Evolutionary conservation across 2,797 vertebrate genomes (phyloP).

Genomic region (Enteromius unitaeniatus): DNA sequence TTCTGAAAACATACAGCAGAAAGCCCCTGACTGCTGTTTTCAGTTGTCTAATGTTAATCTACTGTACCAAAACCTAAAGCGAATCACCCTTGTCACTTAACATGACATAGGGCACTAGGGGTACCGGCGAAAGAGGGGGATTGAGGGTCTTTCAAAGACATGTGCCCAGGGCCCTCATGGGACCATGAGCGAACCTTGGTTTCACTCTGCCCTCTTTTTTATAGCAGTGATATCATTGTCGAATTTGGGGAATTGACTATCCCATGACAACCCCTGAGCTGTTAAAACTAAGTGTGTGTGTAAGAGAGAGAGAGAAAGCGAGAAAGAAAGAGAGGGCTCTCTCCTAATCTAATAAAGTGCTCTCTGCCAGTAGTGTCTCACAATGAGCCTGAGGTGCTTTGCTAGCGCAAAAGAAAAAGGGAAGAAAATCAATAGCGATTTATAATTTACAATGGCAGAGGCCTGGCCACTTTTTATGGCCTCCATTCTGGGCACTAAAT

Average conservation of each 20-base stretch:
- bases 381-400: constrained; percentile 86
- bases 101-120: not conserved
- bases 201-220: constrained; percentile 31
- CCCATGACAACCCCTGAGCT: constrained; percentile 31
- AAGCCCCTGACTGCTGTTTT: not conserved
- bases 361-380: constrained; percentile 88
- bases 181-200: not conserved
- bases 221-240: constrained; percentile 49
- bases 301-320: not conserved
- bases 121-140: not conserved
- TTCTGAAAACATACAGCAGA: not conserved
- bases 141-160: constrained; percentile 27
- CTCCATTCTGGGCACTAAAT: constrained; percentile 97
- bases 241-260: constrained; percentile 50
- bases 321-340: constrained; percentile 67
- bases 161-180: constrained; percentile 7
- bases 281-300: constrained; percentile 34
- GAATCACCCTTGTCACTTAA: not conserved
- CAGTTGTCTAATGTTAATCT: not conserved
- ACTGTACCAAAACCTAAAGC: not conserved
- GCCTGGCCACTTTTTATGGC: constrained; percentile 95
- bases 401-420: constrained; percentile 74
- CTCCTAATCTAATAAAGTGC: constrained; percentile 93
- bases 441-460: constrained; percentile 99
- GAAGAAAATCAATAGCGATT: constrained; percentile 99